Conservation (phyloP, 2,888 invertebrate species). For the Eilema griseolum region DNA sequence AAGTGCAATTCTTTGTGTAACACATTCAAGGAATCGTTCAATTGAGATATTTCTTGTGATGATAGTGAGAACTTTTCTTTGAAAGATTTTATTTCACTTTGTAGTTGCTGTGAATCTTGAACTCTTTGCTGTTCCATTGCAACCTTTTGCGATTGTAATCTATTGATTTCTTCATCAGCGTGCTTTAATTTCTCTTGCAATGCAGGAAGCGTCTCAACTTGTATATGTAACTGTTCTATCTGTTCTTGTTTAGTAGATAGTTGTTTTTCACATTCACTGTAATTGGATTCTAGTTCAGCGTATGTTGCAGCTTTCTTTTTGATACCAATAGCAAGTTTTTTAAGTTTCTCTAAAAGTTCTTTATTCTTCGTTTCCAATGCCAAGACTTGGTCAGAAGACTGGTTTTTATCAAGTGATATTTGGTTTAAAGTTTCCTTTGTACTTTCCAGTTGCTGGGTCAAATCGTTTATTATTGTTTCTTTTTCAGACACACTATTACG, state of each 20-base stretch:
- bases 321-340: constrained; percentile 91
- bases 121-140: constrained; percentile 67
- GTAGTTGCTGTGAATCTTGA: constrained; percentile 60
- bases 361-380: constrained; percentile 88
- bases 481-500: constrained; percentile 86
- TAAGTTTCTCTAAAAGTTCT: constrained; percentile 91
- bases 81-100: constrained; percentile 61
- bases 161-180: constrained; percentile 75
- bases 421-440: constrained; percentile 73
- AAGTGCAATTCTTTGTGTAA: constrained; percentile 65
- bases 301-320: constrained; percentile 91
- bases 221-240: constrained; percentile 69
- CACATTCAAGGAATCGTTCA: constrained; percentile 61
- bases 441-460: constrained; percentile 81
- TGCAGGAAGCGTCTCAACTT: constrained; percentile 72
- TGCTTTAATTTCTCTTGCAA: constrained; percentile 76
- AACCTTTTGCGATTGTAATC: constrained; percentile 66
- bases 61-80: constrained; percentile 58
- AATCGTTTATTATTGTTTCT: constrained; percentile 77
- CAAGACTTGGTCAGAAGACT: constrained; percentile 69
- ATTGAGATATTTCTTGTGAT: constrained; percentile 61
- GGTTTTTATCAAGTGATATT: constrained; percentile 73
- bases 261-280: constrained; percentile 71
- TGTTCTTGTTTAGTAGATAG: constrained; percentile 67
- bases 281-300: constrained; percentile 88